Evolutionary conservation across 2,888 invertebrate genomes (phyloP).

Genomic region (Eugnorisma glareosa): DNA sequence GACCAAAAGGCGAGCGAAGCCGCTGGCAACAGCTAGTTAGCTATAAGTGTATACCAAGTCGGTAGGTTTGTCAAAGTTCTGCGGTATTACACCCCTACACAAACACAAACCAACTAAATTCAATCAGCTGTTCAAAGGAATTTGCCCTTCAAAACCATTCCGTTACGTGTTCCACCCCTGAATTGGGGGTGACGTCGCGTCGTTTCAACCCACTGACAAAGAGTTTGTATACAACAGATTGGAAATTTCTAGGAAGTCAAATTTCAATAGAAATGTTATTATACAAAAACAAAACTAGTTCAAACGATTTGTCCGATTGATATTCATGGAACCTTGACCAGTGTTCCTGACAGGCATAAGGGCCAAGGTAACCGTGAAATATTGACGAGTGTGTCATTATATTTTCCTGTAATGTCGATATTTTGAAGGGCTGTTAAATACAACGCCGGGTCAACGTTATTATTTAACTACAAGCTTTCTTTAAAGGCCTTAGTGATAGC

Average conservation of each 20-base stretch:
- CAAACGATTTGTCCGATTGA: conserved; percentile 41
- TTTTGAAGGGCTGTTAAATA: conserved; percentile 7
- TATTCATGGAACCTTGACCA: conserved; percentile 43
- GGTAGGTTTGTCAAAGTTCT: conserved; percentile 19
- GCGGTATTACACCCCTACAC: not conserved
- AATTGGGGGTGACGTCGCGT: conserved; percentile 24
- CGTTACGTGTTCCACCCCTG: conserved; percentile 32
- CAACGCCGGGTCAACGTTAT: not conserved
- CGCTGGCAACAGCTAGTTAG: too few relatives aligned
- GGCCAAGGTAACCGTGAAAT: conserved; percentile 34
- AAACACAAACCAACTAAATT: conserved; percentile 24
- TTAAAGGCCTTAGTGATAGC: not conserved
- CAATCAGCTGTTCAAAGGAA: conserved; percentile 46
- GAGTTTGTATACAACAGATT: not conserved
- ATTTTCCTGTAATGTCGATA: conserved; percentile 7
- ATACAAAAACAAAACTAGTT: conserved; percentile 4
- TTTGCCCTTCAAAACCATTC: conserved; percentile 29
- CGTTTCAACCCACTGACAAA: not conserved
- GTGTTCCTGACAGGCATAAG: conserved; percentile 14
- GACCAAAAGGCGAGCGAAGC: too few relatives aligned
- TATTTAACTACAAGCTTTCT: conserved; percentile 14
- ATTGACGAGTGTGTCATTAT: conserved; percentile 40
- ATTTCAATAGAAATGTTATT: not conserved
- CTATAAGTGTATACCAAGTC: not conserved
- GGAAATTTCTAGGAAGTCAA: conserved; percentile 19